Evolutionary conservation across 2,113 vertebrate species (phyloP), one percentile per base, ranked within the genome.

Genomic region (Oryzias javanicus): DNA sequence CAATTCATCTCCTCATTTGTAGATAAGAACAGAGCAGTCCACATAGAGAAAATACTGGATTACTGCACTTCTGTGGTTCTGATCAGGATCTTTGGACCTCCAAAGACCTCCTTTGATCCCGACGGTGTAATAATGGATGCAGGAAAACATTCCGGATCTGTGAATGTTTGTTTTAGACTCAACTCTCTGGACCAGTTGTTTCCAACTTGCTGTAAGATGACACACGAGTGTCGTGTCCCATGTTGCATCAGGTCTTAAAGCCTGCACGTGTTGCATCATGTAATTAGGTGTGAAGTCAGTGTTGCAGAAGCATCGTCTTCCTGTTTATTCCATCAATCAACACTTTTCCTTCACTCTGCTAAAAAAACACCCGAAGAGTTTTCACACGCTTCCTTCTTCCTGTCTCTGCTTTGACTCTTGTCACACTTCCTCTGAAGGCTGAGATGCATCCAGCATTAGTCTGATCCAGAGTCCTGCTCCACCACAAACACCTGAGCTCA

Each of bases 271-370:
- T 47, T 47, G 46, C 46, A 47, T 47, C 46, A 47, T n/a, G n/a
- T 47, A n/a, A 47, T n/a, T 35, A 35, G 19, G n/a, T 19, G 46
- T 17, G 45, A 6, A 49, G 60, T 70, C 48, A 65, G 57, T 59
- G 55, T 54, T 58, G 60, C 51, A 51, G 71, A n/a, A n/a, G n/a
- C 53, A 50, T 75, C 59, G 67, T 84, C 58, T 61, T 49, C 66
- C 59, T 76, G 64, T 74, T 74, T 41, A 60, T 76, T 49, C 17
- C 55, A 55, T 49, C 49, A 60, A 74, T 70, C 68, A 49, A 56
- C 61, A 74, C 51, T 69, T 60, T 64, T 42, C 65, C 35, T 49
- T 24, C 40, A 67, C 58, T 62, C 60, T 56, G 51, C 55, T 67
- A 48, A 65, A 73, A 73, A 71, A 83, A 67, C 59, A 56, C 57